Base-by-base conservation (phyloP, 1,140 invertebrate genomes). In the Rhopalosiphum padi region DNA sequence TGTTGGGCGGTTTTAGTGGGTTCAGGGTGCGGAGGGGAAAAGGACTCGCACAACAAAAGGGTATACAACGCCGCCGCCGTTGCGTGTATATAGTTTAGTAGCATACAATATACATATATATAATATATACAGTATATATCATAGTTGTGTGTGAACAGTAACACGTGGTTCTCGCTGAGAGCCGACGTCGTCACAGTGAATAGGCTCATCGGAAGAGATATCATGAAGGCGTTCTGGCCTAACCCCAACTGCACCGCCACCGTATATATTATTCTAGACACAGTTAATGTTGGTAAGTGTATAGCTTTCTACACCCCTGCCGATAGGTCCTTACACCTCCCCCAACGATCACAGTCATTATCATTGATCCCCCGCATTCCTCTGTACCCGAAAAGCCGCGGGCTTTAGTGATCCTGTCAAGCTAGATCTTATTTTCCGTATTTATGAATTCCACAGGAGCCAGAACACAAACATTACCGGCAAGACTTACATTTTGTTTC, bases 71-170 rank as follows among this genome's bases (percentile, higher is more conserved):
- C 30, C n/a, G 5, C 60, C 30, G 15, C 30, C 83, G 43, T 9
- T 15, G 23, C 30, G 85, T 15, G 25, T 87, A 25, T 83, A 85
- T 11, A 85, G 83, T 85, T 85, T 41, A 37, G 82, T 43, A 30
- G 43, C 25, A 46, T 18, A 87, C 41, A 23, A 46, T 87, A 86
- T 86, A n/a, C 15, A 43, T n/a, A 46, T 46, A 82, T 87, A 43
- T n/a, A 18, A 21, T 18, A n/a, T 7, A n/a, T 87, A n/a, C 30
- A 46, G 86, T 51, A 37, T 46, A 68, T 25, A 18, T 15, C n/a
- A 46, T 91, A 68, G 90, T 91, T 48, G 46, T 85, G 82, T 92
- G 91, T 92, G 91, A 92, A 92, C 68, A 43, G 77, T 51, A 85
- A 92, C 91, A 92, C 82, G 43, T 92, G 91, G 91, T 60, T 51